Conservation (phyloP, 2,888 invertebrate genomes). For the Coecobrya sp. region DNA sequence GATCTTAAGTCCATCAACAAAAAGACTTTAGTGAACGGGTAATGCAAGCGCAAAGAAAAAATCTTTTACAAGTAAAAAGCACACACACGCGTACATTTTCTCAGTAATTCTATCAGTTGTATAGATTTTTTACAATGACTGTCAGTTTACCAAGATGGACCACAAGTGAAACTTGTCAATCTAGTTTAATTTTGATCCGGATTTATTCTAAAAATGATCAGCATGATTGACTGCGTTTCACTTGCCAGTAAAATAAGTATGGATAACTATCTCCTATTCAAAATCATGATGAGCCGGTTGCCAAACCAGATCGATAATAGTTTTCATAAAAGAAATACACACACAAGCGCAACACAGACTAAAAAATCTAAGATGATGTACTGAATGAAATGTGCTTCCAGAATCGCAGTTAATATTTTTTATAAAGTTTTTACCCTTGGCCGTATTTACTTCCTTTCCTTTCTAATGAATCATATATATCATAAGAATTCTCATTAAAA, state of each 20-base stretch:
- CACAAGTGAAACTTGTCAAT: conserved; percentile 69
- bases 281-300: conserved; percentile 35
- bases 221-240: conserved; percentile 32
- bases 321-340: not conserved
- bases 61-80: not conserved
- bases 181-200: conserved; percentile 73
- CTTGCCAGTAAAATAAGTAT: conserved; percentile 56
- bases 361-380: not conserved
- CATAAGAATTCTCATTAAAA: not conserved
- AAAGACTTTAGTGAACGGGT: not conserved
- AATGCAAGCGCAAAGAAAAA: not conserved
- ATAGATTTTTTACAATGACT: conserved; percentile 6
- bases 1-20: not conserved
- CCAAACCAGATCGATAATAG: conserved; percentile 25
- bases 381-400: not conserved
- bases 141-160: conserved; percentile 47
- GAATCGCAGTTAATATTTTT: not conserved
- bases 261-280: conserved; percentile 67
- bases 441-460: too few relatives aligned
- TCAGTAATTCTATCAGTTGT: not conserved
- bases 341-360: not conserved
- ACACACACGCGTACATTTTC: conserved; percentile 18
- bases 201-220: conserved; percentile 58
- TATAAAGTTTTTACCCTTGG: not conserved
- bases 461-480: too few relatives aligned